Percentiles rank a stretch among this genome's conserved stretches.
Conservation (phyloP, 53 echinoderm and acorn worm genomes). For the Stichopus horrens region DNA sequence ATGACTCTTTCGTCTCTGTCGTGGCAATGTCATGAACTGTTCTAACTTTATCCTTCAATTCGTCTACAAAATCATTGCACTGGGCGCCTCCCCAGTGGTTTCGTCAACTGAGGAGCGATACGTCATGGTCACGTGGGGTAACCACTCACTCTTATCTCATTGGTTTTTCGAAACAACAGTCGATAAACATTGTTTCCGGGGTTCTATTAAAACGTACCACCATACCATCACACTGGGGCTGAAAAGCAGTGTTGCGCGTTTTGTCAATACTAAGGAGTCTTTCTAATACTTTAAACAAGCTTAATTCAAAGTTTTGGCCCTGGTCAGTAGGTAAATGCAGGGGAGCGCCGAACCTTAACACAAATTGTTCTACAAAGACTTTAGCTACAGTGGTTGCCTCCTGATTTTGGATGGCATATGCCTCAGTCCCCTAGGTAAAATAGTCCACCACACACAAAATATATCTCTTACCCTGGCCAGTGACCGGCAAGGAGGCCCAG, state of each 20-base stretch:
- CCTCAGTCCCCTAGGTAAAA: constrained; percentile 63
- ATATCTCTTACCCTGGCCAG: constrained; percentile 56
- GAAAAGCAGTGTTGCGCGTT: neutral
- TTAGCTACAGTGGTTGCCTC: constrained; percentile 57
- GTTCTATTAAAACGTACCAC: too few species aligned
- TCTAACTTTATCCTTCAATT: too few species aligned
- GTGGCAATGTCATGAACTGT: too few species aligned
- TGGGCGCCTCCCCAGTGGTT: neutral
- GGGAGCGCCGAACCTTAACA: constrained; percentile 59
- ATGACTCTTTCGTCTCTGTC: too few species aligned
- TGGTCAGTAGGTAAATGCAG: constrained; percentile 61
- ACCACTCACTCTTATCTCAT: neutral
- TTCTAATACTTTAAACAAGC: constrained; percentile 27
- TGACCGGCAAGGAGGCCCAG: constrained; percentile 59
- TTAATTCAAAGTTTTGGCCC: constrained; percentile 53
- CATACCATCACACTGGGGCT: neutral
- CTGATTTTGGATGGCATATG: constrained; percentile 46
- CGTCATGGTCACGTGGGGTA: neutral
- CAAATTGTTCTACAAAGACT: constrained; percentile 54
- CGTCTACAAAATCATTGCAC: too few species aligned
- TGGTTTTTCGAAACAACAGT: neutral
- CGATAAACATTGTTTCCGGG: neutral
- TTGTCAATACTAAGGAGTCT: neutral
- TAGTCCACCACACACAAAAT: constrained; percentile 62
- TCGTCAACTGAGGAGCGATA: neutral